phyloP scores from a whole-genome alignment of 2,113 vertebrate genomes.

The Campylomormyrus numenius region DNA sequence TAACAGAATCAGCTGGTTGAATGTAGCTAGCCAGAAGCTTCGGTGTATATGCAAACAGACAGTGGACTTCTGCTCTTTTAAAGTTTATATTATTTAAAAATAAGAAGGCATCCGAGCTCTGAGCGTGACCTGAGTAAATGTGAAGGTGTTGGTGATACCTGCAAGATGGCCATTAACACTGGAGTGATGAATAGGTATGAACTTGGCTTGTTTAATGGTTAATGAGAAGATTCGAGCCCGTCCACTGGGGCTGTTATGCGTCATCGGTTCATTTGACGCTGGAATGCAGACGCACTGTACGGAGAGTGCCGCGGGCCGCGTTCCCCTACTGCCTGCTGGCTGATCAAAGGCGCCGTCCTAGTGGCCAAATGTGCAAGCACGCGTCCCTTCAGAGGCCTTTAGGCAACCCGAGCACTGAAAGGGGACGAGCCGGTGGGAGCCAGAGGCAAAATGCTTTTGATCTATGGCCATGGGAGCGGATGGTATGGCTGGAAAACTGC shows the following conservation, averaged over 20 bases:
- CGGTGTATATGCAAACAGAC: background rate
- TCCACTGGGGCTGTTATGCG: background rate
- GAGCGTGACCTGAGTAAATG: background rate
- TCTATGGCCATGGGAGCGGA: background rate
- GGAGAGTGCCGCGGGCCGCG: background rate
- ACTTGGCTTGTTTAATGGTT: background rate
- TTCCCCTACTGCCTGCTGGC: background rate
- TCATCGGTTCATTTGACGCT: background rate
- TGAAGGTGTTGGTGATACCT: background rate
- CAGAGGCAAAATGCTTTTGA: background rate
- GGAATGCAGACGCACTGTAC: background rate
- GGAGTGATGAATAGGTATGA: background rate
- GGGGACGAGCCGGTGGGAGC: background rate
- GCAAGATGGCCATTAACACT: background rate
- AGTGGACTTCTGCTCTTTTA: background rate
- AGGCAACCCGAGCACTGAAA: background rate
- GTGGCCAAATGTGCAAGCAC: background rate
- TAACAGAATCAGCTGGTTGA: background rate
- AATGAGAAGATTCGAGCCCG: background rate
- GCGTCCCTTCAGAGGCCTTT: conserved; percentile 1
- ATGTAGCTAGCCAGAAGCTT: background rate
- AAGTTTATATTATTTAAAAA: background rate
- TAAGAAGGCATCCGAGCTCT: background rate
- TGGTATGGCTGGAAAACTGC: background rate
- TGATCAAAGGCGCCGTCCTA: background rate